Evolutionary conservation across 2,113 vertebrate genomes (phyloP), one percentile per base, ranked within the genome.

Genomic region (Dicaeum eximium): DNA sequence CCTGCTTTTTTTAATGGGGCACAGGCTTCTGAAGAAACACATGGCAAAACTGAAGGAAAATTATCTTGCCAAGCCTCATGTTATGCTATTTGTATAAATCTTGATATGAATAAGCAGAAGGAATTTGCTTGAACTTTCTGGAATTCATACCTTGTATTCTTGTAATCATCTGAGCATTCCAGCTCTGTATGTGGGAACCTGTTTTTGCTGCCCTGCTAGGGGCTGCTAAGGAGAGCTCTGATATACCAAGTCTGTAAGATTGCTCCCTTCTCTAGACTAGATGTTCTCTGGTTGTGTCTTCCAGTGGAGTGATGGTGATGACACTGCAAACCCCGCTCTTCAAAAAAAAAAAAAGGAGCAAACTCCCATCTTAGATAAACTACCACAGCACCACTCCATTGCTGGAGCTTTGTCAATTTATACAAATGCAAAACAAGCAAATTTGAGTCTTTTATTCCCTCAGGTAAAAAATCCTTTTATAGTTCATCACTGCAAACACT

Each of bases 61-160:
- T 71, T 88, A 56, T 86, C 79, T 83, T 92, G 64, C 75, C 88
- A 93, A 88, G 51, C 37, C 48, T 84, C 6, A 1, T 53, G 44
- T 93, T 93, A 90, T 25, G 51, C 60, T 90, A 45, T 86, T 93
- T 83, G 69, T 90, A 74, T 65, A 97, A 96, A 90, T 86, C 95
- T 91, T 93, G 58, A 80, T 77, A 88, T 10, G 78, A 96, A 95
- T 51, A 90, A 96, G 87, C 69, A 88, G n/a, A 86, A 94, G 50
- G 65, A 93, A 95, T 93, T 93, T 90, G 61, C 65, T 80, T 96
- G 88, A 93, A 92, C 82, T 94, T 94, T 71, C 64, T 86, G 83
- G 86, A 93, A 94, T 96, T 92, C 87, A 92, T 94, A 77, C 35
- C 37, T 83, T 48, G 15, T 92, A 85, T 90, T 90, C 51, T 54